Percentiles rank a stretch among this genome's conserved stretches.
Evolutionary conservation across 2,113 vertebrate genomes (phyloP).

Genomic region (Tilapia sparmanii): DNA sequence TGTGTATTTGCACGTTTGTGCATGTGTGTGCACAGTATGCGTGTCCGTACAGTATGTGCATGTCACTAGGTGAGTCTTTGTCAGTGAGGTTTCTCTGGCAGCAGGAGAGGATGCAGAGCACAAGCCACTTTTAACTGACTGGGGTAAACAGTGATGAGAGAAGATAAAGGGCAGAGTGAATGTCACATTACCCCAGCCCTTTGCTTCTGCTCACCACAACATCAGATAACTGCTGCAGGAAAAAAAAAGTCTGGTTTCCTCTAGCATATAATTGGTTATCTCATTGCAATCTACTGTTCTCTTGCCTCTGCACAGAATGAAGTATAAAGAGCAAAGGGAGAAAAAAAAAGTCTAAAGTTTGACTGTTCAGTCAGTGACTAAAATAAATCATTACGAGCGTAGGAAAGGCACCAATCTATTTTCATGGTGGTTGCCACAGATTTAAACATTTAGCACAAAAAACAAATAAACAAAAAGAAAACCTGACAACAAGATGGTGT

Average conservation of each 20-base stretch:
- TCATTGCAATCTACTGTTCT: conserved; percentile 74
- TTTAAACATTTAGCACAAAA: neutral
- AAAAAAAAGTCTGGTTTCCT: conserved; percentile 80
- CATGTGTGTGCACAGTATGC: neutral
- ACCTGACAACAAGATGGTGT: neutral
- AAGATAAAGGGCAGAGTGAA: conserved; percentile 79
- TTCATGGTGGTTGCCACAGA: conserved; percentile 2
- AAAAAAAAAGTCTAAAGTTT: conserved; percentile 61
- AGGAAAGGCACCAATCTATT: conserved; percentile 44
- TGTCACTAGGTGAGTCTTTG: neutral
- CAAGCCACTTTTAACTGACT: conserved; percentile 83
- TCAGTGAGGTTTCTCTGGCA: conserved; percentile 75
- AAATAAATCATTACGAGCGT: conserved; percentile 59
- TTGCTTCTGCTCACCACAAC: conserved; percentile 76
- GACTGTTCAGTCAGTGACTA: conserved; percentile 56
- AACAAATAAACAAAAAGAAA: neutral
- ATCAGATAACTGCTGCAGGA: conserved; percentile 84
- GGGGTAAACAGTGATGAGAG: conserved; percentile 79
- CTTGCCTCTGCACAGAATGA: conserved; percentile 56
- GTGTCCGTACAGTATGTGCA: conserved; percentile 29
- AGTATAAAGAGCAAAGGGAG: conserved; percentile 28
- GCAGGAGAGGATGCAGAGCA: conserved; percentile 73
- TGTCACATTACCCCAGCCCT: conserved; percentile 75
- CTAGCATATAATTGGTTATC: conserved; percentile 84
- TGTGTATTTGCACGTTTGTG: neutral